Conservation (phyloP, 2,888 invertebrate species). For the Nemoura dubitans region DNA sequence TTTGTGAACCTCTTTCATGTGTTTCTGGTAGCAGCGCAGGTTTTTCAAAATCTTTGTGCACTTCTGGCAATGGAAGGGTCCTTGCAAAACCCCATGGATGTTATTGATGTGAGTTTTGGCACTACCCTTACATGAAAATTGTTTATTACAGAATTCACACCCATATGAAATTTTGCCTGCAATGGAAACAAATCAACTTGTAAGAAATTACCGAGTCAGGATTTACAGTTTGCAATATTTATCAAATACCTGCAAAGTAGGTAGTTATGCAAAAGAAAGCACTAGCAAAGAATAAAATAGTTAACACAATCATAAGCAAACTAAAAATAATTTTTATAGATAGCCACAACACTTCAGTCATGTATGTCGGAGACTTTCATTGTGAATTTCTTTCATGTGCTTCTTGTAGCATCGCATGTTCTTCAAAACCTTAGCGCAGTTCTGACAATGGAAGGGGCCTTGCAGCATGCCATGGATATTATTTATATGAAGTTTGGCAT, state of each 20-base stretch:
- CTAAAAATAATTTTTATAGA: neutral
- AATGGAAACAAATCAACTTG: neutral
- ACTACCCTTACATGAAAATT: neutral
- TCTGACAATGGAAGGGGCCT: neutral
- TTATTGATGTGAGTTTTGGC: neutral
- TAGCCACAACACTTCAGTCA: neutral
- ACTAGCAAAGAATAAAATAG: too few species aligned
- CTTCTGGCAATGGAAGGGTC: neutral
- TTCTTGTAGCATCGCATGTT: neutral
- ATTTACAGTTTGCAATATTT: too few species aligned
- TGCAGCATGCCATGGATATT: neutral
- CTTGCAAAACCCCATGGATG: slow-evolving; percentile 8
- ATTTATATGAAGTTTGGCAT: neutral
- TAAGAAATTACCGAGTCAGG: neutral
- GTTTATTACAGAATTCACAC: neutral
- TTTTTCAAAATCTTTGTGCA: neutral
- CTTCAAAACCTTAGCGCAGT: neutral
- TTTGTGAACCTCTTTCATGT: neutral
- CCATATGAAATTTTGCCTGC: neutral
- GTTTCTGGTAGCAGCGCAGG: neutral
- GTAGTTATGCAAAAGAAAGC: too few species aligned
- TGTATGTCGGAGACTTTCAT: too few species aligned
- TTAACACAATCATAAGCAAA: too few species aligned
- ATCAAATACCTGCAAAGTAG: too few species aligned
- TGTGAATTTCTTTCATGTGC: neutral